Conservation (phyloP, 2,113 vertebrate genomes). For the Scatophagus argus region DNA sequence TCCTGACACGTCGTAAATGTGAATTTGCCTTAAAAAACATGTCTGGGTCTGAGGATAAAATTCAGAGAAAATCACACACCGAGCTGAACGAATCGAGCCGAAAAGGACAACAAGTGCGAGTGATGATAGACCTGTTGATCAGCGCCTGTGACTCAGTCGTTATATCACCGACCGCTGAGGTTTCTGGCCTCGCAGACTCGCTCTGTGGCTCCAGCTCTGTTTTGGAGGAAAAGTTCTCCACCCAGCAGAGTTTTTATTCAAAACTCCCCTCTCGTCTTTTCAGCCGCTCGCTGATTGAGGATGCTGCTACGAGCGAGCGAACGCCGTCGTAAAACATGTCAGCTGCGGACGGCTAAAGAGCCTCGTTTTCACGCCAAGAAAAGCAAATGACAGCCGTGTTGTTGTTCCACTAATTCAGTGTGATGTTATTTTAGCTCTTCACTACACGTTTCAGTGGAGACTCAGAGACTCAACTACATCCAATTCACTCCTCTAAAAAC, state of each 20-base stretch:
- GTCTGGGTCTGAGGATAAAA: background rate
- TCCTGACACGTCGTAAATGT: too few relatives aligned
- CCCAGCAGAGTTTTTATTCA: conserved; percentile 33
- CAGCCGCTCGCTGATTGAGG: conserved; percentile 57
- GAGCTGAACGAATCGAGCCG: background rate
- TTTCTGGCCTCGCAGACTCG: conserved; percentile 28
- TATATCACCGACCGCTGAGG: conserved; percentile 39
- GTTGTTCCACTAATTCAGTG: conserved; percentile 50
- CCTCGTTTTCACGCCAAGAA: conserved; percentile 34
- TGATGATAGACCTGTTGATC: conserved; percentile 38
- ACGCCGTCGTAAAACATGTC: conserved; percentile 51
- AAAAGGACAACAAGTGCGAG: background rate
- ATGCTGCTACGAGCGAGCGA: conserved; percentile 44
- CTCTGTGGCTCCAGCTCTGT: conserved; percentile 23
- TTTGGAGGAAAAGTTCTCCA: conserved; percentile 31
- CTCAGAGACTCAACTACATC: conserved; percentile 26
- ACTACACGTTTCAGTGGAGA: conserved; percentile 40
- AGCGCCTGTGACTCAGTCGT: conserved; percentile 44
- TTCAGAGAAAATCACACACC: background rate
- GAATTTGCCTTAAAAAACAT: background rate
- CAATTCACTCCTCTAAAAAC: conserved; percentile 23
- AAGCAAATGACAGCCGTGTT: conserved; percentile 56
- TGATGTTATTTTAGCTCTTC: conserved; percentile 58
- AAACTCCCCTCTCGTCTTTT: conserved; percentile 48
- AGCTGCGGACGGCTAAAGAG: conserved; percentile 40